A percentile compares a stretch with the other conserved stretches of the same genome.
Evolutionary conservation across 2,113 vertebrate genomes (phyloP).

Genomic region (Rhinoderma darwinii): DNA sequence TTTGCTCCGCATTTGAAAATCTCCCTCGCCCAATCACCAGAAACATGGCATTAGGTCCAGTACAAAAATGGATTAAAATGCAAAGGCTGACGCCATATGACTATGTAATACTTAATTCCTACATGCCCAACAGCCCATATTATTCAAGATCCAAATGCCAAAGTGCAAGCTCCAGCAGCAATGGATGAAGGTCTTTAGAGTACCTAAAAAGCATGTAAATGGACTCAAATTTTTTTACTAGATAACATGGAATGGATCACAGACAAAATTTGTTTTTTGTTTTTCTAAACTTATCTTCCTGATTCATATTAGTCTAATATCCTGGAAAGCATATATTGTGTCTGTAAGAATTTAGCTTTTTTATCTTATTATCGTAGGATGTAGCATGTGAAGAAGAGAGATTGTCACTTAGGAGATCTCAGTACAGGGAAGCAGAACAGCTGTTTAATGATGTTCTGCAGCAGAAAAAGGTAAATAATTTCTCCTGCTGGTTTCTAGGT

Average conservation of each 20-base stretch:
- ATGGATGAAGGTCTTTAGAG: background rate
- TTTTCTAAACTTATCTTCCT: background rate
- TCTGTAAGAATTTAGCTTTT: background rate
- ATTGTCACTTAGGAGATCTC: constrained; percentile 63
- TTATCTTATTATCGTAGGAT: constrained; percentile 38
- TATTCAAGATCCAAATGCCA: background rate
- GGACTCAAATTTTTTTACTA: background rate
- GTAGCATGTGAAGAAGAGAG: constrained; percentile 51
- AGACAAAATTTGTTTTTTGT: background rate
- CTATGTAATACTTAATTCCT: background rate
- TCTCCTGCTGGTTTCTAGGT: background rate
- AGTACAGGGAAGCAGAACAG: constrained; percentile 64
- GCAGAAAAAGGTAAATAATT: constrained; percentile 66
- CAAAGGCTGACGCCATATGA: too few species aligned
- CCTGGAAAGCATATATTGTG: background rate
- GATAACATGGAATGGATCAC: background rate
- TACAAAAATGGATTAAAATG: too few species aligned
- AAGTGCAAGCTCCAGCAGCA: background rate
- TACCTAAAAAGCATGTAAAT: background rate
- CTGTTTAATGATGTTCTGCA: constrained; percentile 64
- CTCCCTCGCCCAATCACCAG: too few species aligned
- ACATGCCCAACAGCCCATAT: background rate
- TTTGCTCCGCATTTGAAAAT: background rate
- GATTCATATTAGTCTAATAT: background rate
- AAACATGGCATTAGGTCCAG: too few species aligned